These are phyloP conservation scores for Apodemia duryi DNA, from an alignment of 2,888 invertebrate species.

Conservation along the genomic window DNA sequence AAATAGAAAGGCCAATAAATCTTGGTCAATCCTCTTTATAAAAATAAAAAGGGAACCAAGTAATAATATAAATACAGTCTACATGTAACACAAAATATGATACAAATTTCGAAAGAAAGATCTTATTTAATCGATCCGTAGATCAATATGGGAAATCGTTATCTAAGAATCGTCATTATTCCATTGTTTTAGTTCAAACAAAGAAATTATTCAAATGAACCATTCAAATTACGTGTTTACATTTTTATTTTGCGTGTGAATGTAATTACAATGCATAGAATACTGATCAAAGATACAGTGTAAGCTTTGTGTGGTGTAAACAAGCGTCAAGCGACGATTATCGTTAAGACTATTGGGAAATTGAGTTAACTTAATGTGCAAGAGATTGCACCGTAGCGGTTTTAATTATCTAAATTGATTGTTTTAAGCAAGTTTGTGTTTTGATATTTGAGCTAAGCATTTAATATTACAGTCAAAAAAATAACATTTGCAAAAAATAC, in stretches of 20 bases:
- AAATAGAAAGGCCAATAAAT: too few species aligned
- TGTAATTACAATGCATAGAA: slow-evolving; percentile 3
- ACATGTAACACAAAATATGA: too few species aligned
- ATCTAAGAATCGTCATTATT: neutral
- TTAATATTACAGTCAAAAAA: too few species aligned
- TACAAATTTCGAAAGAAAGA: too few species aligned
- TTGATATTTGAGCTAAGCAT: too few species aligned
- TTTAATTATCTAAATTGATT: neutral
- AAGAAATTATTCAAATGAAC: slow-evolving; percentile 19
- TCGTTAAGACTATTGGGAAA: neutral
- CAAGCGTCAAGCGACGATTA: slow-evolving; percentile 4
- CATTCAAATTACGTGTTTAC: slow-evolving; percentile 17
- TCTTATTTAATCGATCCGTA: too few species aligned
- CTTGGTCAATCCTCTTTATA: too few species aligned
- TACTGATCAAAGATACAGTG: slow-evolving; percentile 1
- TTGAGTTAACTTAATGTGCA: neutral
- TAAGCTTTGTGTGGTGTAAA: neutral
- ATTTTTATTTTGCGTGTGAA: slow-evolving; percentile 15
- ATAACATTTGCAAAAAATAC: too few species aligned
- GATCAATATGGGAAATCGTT: neutral
- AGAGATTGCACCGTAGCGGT: neutral
- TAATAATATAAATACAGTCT: too few species aligned
- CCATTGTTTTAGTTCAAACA: slow-evolving; percentile 14
- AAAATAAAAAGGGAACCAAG: too few species aligned
- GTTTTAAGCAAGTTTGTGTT: neutral